Evolutionary conservation across 1,140 invertebrate species (phyloP).

Genomic region (Drosophila persimilis): DNA sequence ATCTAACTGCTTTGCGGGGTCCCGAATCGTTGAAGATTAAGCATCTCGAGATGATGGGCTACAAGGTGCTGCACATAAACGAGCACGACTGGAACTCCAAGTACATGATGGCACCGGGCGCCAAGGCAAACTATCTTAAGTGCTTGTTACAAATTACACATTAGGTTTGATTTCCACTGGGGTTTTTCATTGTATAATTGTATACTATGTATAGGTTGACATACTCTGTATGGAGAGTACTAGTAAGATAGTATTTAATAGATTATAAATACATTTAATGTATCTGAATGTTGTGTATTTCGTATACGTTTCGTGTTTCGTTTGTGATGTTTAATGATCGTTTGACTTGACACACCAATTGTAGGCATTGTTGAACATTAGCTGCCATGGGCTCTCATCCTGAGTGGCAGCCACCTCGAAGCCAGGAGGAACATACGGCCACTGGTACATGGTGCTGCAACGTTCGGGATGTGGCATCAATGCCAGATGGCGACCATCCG

Average conservation of each 20-base stretch:
- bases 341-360: slow-evolving; percentile 86
- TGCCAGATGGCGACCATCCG: slow-evolving; percentile 95
- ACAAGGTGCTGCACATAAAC: slow-evolving; percentile 84
- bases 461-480: slow-evolving; percentile 99
- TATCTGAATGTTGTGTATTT: neutral
- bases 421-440: slow-evolving; percentile 88
- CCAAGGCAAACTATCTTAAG: slow-evolving; percentile 83
- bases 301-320: neutral
- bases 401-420: slow-evolving; percentile 58
- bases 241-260: neutral
- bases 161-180: slow-evolving; percentile 1
- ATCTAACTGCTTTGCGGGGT: slow-evolving; percentile 82
- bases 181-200: neutral
- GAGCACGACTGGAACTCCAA: slow-evolving; percentile 85
- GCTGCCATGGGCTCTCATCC: slow-evolving; percentile 92
- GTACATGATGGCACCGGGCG: slow-evolving; percentile 73
- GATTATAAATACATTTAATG: slow-evolving; percentile 5
- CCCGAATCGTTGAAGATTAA: slow-evolving; percentile 83
- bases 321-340: neutral
- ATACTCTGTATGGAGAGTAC: slow-evolving; percentile 7
- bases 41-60: slow-evolving; percentile 86
- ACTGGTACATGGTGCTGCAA: slow-evolving; percentile 93
- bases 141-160: slow-evolving; percentile 70
- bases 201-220: slow-evolving; percentile 18
- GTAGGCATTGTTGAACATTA: slow-evolving; percentile 96